Conservation (phyloP, 2,888 invertebrate species). For the Tinea semifulvella region DNA sequence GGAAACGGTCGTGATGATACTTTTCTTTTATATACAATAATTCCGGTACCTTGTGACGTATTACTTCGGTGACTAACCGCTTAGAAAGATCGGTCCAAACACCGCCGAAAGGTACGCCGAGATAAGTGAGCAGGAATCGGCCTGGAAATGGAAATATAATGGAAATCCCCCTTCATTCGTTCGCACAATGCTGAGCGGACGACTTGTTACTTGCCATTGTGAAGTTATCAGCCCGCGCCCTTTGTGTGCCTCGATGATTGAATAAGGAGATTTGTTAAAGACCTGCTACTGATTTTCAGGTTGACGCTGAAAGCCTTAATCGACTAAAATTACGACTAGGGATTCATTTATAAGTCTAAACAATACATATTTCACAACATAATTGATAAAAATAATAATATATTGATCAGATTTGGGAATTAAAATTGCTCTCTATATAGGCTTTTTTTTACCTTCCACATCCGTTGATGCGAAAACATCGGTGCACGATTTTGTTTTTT, state of each 20-base stretch:
- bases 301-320: conserved; percentile 52
- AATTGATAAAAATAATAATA: too few relatives aligned
- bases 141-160: conserved; percentile 68
- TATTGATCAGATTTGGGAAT: too few relatives aligned
- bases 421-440: too few relatives aligned
- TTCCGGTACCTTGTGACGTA: conserved; percentile 33
- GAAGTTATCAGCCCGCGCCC: conserved; percentile 61
- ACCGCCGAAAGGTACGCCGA: conserved; percentile 49
- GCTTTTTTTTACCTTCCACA: too few relatives aligned
- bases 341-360: too few relatives aligned
- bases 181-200: conserved; percentile 58
- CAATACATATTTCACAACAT: too few relatives aligned
- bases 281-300: conserved; percentile 59
- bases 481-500: too few relatives aligned
- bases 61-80: conserved; percentile 50
- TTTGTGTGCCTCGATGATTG: conserved; percentile 65
- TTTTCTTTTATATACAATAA: too few relatives aligned
- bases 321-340: conserved; percentile 25
- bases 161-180: conserved; percentile 37
- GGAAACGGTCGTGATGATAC: too few relatives aligned
- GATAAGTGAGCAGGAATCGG: conserved; percentile 61
- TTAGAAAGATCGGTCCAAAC: conserved; percentile 51
- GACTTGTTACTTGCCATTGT: conserved; percentile 68
- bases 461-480: too few relatives aligned
- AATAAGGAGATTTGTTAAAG: conserved; percentile 64